phyloP scores from a whole-genome alignment of 1,140 invertebrate genomes.

The Augochlora pura region DNA sequence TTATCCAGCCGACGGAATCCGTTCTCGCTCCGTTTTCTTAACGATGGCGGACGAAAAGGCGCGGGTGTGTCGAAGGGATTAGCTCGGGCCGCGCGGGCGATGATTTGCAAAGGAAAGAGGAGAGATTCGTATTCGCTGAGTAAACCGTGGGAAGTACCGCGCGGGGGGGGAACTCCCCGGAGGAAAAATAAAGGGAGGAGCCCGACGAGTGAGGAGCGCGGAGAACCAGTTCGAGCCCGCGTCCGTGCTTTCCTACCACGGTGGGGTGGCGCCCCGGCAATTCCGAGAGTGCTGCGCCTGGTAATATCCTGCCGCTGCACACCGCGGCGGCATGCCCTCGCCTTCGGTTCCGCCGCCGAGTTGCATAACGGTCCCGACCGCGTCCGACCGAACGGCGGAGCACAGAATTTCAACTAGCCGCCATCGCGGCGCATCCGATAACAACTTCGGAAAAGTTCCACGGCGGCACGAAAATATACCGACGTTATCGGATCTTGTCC shows the following conservation, averaged over 20 bases:
- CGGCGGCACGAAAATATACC: no score
- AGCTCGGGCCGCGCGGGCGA: neutral
- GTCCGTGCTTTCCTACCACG: no score
- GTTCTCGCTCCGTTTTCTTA: neutral
- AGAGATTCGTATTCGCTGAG: neutral
- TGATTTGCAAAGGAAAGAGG: neutral
- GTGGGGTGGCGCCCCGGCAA: conserved; percentile 20
- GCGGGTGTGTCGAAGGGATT: neutral
- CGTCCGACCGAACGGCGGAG: neutral
- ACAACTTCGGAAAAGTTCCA: conserved; percentile 49
- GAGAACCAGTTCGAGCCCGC: conserved; percentile 9
- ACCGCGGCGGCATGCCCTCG: no score
- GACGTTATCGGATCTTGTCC: no score
- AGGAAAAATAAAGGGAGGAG: conserved; percentile 9
- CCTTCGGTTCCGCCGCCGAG: neutral
- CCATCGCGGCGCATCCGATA: conserved; percentile 31
- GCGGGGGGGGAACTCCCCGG: neutral
- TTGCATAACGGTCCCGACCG: conserved; percentile 14
- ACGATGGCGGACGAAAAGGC: neutral
- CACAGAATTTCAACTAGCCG: conserved; percentile 51
- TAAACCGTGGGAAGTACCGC: neutral
- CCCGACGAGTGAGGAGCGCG: no score
- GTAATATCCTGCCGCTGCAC: conserved; percentile 39
- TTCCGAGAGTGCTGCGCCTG: conserved; percentile 36
- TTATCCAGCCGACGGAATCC: no score